A percentile compares a stretch with the other conserved stretches of the same genome.
Conservation (phyloP, 2,888 invertebrate species). For the Eupeodes luniger region DNA sequence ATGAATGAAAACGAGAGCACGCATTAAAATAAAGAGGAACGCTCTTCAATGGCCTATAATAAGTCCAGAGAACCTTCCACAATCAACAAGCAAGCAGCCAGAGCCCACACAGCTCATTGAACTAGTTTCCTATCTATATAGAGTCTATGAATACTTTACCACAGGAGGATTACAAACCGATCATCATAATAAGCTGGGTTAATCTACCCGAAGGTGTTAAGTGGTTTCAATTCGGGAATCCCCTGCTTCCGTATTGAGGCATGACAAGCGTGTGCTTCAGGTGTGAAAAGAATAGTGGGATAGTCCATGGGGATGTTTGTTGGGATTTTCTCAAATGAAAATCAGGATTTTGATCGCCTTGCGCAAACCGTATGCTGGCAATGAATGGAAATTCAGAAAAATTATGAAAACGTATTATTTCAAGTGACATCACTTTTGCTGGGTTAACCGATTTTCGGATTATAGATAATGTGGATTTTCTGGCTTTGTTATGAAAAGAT, state of each 20-base stretch:
- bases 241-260: conserved; percentile 72
- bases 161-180: conserved; percentile 69
- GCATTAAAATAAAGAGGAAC: conserved; percentile 14
- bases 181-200: conserved; percentile 67
- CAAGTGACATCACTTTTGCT: conserved; percentile 70
- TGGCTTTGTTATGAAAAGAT: conserved; percentile 22
- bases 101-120: conserved; percentile 53
- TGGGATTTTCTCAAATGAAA: conserved; percentile 66
- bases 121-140: conserved; percentile 54
- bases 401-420: conserved; percentile 59
- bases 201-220: conserved; percentile 73
- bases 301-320: conserved; percentile 50
- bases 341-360: conserved; percentile 53
- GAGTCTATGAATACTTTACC: conserved; percentile 27
- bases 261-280: conserved; percentile 66
- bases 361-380: conserved; percentile 60
- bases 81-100: not conserved
- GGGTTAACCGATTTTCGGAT: conserved; percentile 69
- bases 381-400: conserved; percentile 61
- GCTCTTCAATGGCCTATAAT: not conserved
- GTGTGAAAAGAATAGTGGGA: conserved; percentile 55
- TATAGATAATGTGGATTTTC: conserved; percentile 51
- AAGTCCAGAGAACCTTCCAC: not conserved
- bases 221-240: conserved; percentile 73
- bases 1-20: conserved; percentile 35